phyloP scores from a whole-genome alignment of 1,140 invertebrate genomes.

The Calosoma granatense region DNA sequence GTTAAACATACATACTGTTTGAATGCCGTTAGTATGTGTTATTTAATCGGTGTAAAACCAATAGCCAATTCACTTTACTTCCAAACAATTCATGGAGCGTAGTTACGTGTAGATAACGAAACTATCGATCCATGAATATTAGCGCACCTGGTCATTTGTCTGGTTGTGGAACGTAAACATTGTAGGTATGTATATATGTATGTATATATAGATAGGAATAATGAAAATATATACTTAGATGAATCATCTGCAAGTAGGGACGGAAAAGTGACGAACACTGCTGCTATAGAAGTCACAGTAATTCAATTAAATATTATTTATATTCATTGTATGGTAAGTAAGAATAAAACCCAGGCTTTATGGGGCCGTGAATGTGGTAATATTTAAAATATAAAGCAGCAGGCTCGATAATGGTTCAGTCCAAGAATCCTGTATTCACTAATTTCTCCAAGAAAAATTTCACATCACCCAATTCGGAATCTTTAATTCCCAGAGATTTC shows the following conservation, averaged over 20 bases:
- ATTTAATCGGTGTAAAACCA: too few relatives aligned
- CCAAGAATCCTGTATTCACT: constrained; percentile 92
- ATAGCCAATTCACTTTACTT: too few relatives aligned
- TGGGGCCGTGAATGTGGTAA: constrained; percentile 29
- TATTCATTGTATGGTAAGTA: constrained; percentile 40
- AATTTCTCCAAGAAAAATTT: constrained; percentile 96
- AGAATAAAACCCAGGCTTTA: constrained; percentile 50
- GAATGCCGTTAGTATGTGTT: too few relatives aligned
- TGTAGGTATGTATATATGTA: too few relatives aligned
- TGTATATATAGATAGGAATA: too few relatives aligned
- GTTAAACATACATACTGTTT: not conserved
- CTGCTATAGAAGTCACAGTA: not conserved
- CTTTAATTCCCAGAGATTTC: constrained; percentile 88
- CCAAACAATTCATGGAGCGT: too few relatives aligned
- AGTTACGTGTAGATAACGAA: too few relatives aligned
- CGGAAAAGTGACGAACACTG: not conserved
- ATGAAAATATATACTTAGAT: too few relatives aligned
- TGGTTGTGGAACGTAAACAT: too few relatives aligned
- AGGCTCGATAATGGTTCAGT: constrained; percentile 58
- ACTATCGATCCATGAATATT: too few relatives aligned
- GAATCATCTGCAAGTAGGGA: too few relatives aligned
- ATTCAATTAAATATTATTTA: not conserved
- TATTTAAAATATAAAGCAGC: not conserved
- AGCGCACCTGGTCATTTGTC: too few relatives aligned
- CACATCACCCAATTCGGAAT: constrained; percentile 91